Evolutionary conservation across 2,113 vertebrate genomes (phyloP).

Genomic region (Halcyon malimbica): DNA sequence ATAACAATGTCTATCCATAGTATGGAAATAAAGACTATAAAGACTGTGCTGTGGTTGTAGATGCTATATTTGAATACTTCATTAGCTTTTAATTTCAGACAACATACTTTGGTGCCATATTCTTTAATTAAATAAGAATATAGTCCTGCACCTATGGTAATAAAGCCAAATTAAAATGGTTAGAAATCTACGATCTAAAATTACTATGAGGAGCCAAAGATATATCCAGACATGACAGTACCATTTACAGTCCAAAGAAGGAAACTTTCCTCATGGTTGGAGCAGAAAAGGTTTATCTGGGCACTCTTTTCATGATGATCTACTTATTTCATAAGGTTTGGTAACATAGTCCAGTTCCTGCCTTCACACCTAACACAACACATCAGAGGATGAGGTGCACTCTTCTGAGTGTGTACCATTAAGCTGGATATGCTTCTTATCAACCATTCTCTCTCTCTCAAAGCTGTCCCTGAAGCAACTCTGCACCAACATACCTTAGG

Average conservation of each 20-base stretch:
- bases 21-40: neutral
- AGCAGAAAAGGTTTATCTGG: neutral
- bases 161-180: neutral
- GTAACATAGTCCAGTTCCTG: neutral
- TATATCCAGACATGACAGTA: neutral
- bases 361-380: neutral
- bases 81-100: neutral
- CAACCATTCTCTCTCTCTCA: neutral
- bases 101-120: neutral
- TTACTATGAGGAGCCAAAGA: neutral
- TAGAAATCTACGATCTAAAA: neutral
- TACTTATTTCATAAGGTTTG: neutral
- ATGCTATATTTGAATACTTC: neutral
- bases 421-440: neutral
- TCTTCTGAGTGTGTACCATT: accelerated
- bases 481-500: neutral
- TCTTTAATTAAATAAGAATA: neutral
- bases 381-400: neutral
- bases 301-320: neutral
- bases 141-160: neutral
- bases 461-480: neutral
- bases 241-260: neutral
- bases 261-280: neutral
- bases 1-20: neutral
- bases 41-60: neutral